phyloP scores from a whole-genome alignment of 2,113 vertebrate genomes.

The Gallinago media region DNA sequence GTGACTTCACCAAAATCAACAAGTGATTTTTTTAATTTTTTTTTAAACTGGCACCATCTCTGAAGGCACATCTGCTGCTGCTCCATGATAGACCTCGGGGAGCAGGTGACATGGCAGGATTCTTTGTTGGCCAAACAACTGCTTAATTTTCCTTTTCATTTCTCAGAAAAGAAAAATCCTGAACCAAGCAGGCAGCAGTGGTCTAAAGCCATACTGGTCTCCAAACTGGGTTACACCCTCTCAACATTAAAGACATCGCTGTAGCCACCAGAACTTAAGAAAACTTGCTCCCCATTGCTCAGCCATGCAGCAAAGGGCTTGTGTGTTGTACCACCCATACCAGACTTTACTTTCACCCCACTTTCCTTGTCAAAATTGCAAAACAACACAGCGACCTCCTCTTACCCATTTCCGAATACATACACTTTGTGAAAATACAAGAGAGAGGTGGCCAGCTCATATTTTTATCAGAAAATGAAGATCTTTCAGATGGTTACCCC shows the following conservation, averaged over 20 bases:
- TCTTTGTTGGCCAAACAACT: not conserved
- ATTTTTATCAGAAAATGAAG: not conserved
- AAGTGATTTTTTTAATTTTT: not conserved
- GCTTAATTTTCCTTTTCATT: not conserved
- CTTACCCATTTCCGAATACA: not conserved
- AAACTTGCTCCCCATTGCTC: not conserved
- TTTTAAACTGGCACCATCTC: not conserved
- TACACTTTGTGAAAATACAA: not conserved
- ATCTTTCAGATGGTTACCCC: not conserved
- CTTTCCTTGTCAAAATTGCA: not conserved
- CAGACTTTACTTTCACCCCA: not conserved
- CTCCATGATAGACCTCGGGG: rapidly evolving
- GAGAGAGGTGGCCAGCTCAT: not conserved
- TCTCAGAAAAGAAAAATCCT: not conserved
- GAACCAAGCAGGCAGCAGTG: not conserved
- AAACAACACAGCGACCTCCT: not conserved
- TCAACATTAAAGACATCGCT: not conserved
- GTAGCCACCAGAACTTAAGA: not conserved
- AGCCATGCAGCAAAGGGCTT: not conserved
- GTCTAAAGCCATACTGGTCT: not conserved
- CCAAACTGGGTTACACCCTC: not conserved
- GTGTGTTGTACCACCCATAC: not conserved
- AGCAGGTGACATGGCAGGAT: not conserved
- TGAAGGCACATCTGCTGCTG: not conserved
- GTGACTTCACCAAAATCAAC: not conserved